These are phyloP conservation scores for Dolichopus griseipennis DNA, from an alignment of 2,888 invertebrate species.

Conservation along the genomic window DNA sequence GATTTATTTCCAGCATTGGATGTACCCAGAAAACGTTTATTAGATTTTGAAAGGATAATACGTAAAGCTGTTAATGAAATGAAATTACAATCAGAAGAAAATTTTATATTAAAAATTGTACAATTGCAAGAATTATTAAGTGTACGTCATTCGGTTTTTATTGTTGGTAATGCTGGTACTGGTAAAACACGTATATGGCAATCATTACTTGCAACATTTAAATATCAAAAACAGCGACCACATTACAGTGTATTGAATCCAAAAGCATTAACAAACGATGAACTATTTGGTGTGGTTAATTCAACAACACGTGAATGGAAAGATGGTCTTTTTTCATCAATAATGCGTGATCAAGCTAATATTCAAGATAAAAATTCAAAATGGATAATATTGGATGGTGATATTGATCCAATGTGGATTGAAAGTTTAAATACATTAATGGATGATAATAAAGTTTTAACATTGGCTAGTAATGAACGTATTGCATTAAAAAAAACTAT, in stretches of 20 bases:
- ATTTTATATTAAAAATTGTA: constrained; percentile 79
- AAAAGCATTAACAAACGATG: constrained; percentile 89
- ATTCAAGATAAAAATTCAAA: constrained; percentile 60
- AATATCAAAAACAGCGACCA: constrained; percentile 58
- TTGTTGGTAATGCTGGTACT: constrained; percentile 78
- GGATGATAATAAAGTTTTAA: constrained; percentile 95
- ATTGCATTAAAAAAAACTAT: constrained; percentile 82
- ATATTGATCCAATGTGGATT: constrained; percentile 77
- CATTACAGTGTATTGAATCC: constrained; percentile 84
- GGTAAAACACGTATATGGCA: constrained; percentile 93
- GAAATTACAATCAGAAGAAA: constrained; percentile 84
- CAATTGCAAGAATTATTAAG: constrained; percentile 89
- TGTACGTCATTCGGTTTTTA: constrained; percentile 90
- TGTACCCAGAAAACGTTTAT: constrained; percentile 79
- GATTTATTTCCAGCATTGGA: constrained; percentile 89
- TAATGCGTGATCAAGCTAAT: constrained; percentile 91
- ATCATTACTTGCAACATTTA: constrained; percentile 72
- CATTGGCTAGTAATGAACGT: constrained; percentile 88
- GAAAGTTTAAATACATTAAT: constrained; percentile 93
- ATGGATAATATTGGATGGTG: constrained; percentile 94
- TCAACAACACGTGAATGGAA: constrained; percentile 92
- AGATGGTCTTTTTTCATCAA: constrained; percentile 77
- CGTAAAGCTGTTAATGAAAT: constrained; percentile 71
- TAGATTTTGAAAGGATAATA: constrained; percentile 76
- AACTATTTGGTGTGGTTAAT: constrained; percentile 89